Base-by-base conservation (phyloP, 2,888 invertebrate genomes). In the Eledone cirrhosa region DNA sequence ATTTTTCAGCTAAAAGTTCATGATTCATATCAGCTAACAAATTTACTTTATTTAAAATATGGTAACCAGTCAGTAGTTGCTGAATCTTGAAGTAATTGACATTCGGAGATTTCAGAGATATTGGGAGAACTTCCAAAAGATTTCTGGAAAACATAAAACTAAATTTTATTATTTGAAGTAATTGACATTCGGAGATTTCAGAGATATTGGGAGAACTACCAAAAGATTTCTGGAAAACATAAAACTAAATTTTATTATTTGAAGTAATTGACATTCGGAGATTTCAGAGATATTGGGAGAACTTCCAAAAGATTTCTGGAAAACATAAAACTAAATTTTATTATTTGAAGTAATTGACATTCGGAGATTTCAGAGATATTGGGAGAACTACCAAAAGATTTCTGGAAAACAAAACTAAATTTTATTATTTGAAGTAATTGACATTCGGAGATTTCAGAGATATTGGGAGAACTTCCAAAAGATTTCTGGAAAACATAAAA, bases 11-110 rank as follows among this genome's bases (percentile, higher is more conserved):
- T 74, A 85, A 78, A 22, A 48, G 16, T 77, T 75, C 78, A 69
- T 76, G 80, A 41, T 84, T 24, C 2, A 72, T 77, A 14, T 78
- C 77, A 27, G 59, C 29, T 16, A 89, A 82, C n/a, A 88, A 81
- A 14, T 82, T 84, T 14, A 84, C 85, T 69, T 80, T 83, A 74
- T 86, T 84, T 29, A 89, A 82, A 80, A 84, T 86, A 29, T 81
- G 80, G 79, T 87, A 88, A 5, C 89, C 89, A 33, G 83, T 79
- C 48, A 88, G 81, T 41, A 86, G 81, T 81, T 87, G 87, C 48
- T 84, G 82, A 72, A 88, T 78, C 29, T 77, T 74, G 3, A 84
- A 77, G 80, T 83, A 82, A 80, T 88, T 86, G 19, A 80, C 41
- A 4, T 24, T 48, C 3, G 33, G 76, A 5, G 80, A 78, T 53